Base-by-base conservation (phyloP, 2,888 invertebrate genomes). In the Acheta domesticus region DNA sequence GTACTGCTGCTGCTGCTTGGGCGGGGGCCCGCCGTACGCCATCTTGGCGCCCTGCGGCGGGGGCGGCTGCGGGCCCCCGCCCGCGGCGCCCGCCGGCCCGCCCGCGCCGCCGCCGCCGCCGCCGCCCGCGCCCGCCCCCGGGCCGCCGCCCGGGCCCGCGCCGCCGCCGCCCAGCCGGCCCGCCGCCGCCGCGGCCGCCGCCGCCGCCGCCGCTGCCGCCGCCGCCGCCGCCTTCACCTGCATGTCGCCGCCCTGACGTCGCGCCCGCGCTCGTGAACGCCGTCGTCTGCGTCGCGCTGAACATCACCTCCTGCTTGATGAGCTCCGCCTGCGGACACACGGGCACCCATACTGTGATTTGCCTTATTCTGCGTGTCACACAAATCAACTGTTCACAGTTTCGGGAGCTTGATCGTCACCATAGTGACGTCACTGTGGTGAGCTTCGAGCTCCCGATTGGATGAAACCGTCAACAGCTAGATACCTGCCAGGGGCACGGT, bases 1-100 rank as follows among this genome's bases (percentile, higher is more conserved):
- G 87, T 92, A 92, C 85, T 92, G 89, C 86, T 82, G 81, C 75
- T 79, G 36, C 86, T 81, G 86, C 49, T 49, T 62, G 23, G 73
- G 83, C 84, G 16, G 84, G 83, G 50, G 83, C 84, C 83, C 73
- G 78, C 81, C 78, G 81, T 62, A n/a, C 76, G 14, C 16, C 62
- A 62, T 62, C 62, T 62, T 62, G 62, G 62, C 16, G n/a, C 36
- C 79, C 74, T 20, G 62, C 74, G 36, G 62, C 74, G 36, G 78
- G 76, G 23, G 79, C 82, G 74, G 81, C 82, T 49, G 78, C 81
- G 48, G 78, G n/a, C n/a, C n/a, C 78, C 76, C 78, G 50, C 16
- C 16, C 62, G 36, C 36, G 5, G 12, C 3, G 11, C 62, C 11
- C 12, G 3, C 62, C 62, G 1, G 62, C 62, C 62, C 62, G 16